These are phyloP conservation scores for Clavelina lepadiformis DNA, from an alignment of 23 tunicate genomes.

Conservation along the genomic window DNA sequence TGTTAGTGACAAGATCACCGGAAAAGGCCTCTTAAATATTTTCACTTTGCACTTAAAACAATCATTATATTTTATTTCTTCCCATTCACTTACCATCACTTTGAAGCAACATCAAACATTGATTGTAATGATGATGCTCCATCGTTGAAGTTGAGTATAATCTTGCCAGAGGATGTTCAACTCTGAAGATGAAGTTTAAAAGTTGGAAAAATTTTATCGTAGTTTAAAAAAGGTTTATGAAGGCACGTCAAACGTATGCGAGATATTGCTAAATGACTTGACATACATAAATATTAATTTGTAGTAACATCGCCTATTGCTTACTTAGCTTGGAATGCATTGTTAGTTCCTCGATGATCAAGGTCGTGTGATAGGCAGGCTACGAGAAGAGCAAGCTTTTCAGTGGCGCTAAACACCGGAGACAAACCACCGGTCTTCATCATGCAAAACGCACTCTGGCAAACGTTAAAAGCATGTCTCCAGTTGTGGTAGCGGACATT, in stretches of 20 bases:
- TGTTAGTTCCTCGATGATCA: conserved; percentile 90
- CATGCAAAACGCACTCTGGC: conserved; percentile 89
- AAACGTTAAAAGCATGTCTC: conserved; percentile 97
- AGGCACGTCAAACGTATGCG: too few species aligned
- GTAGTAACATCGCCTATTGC: background rate
- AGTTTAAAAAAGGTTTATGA: too few species aligned
- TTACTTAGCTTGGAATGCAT: conserved; percentile 94
- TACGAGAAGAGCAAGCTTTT: conserved; percentile 66
- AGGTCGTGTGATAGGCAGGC: conserved; percentile 90
- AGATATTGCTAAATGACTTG: too few species aligned
- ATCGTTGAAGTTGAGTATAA: conserved; percentile 91
- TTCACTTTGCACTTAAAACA: too few species aligned
- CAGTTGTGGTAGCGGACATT: conserved; percentile 88
- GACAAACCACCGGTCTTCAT: conserved; percentile 61
- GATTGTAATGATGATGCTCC: conserved; percentile 92
- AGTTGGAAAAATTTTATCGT: background rate
- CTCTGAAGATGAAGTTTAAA: conserved; percentile 21
- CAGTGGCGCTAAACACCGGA: conserved; percentile 45
- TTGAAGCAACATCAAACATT: conserved; percentile 86
- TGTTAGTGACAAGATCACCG: too few species aligned
- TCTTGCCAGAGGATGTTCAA: conserved; percentile 94
- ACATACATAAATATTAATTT: too few species aligned
- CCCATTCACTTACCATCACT: conserved; percentile 66
- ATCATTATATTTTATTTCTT: too few species aligned
- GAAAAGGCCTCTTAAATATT: too few species aligned